Base-by-base conservation (phyloP, 2,888 invertebrate species). In the Thera britannica region DNA sequence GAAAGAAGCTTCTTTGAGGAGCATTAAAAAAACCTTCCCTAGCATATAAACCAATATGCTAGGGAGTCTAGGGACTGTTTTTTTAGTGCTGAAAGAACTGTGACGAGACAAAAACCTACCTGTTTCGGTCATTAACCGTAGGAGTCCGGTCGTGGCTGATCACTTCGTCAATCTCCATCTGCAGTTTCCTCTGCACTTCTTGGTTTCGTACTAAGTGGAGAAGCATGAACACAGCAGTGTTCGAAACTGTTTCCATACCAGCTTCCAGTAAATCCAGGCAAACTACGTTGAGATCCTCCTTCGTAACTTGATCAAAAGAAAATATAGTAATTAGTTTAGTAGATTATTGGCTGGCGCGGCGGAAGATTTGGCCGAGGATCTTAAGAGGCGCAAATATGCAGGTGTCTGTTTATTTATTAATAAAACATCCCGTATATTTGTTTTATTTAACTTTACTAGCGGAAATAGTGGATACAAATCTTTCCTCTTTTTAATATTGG, bases 251-350 rank as follows among this genome's bases (percentile, higher is more conserved):
- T 84, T 96, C 96, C 60, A 95, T 94, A 1, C 96, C 96, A 5
- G 96, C 96, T 88, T 96, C 94, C 38, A 96, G 94, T 65, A 96
- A 85, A 77, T 96, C 96, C 77, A 96, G 81, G 76, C 96, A 96
- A 1, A 96, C 87, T 0, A 92, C 90, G 81, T 90, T 87, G 3
- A 93, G 83, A 52, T 90, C 90, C 75, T 92, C 88, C 49, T 86
- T 85, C 71, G 88, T 82, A 74, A 89, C 90, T 23, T 90, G 55
- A 11, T 49, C 3, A 62, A 34, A 61, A 55, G 8, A 62, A 23
- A 52, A 61, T 34, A 62, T 1, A 34, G 8, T 9, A 46, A 3
- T 46, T 9, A 8, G 9, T 2, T 44, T 7, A 9, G 3, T 46
- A 46, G 1, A 8, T 46, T 41, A 4, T 41, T 41, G 41, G 41